Conservation (phyloP, 2,113 vertebrate species). For the Pipa parva region DNA sequence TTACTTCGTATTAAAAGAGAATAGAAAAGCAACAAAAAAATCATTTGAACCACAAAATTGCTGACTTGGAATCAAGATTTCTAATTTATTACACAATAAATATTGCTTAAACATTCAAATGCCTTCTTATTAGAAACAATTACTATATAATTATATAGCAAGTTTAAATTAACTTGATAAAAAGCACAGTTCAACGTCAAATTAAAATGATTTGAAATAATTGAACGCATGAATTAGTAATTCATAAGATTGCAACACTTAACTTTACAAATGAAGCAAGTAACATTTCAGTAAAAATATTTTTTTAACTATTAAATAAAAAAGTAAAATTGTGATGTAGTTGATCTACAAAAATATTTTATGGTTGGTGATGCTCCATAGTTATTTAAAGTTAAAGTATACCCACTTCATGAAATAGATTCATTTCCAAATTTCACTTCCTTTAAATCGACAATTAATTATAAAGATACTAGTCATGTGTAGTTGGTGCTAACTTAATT, state of each 20-base stretch:
- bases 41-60: constrained; percentile 26
- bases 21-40: constrained; percentile 32
- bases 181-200: constrained; percentile 38
- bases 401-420: no score
- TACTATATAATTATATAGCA: constrained; percentile 35
- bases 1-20: constrained; percentile 30
- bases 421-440: no score
- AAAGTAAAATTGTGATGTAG: background rate
- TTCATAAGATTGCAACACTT: constrained; percentile 25
- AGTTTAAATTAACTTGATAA: constrained; percentile 39
- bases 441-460: no score
- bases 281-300: background rate
- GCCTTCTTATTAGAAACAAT: constrained; percentile 40
- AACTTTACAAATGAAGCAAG: constrained; percentile 14
- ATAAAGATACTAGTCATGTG: no score
- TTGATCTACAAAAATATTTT: background rate
- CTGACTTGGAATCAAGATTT: constrained; percentile 34
- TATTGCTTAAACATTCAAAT: constrained; percentile 43
- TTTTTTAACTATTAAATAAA: background rate
- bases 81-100: constrained; percentile 42
- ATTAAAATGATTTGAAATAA: constrained; percentile 39
- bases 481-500: no score
- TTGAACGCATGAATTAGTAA: constrained; percentile 38
- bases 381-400: no score
- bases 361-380: no score